These are phyloP conservation scores for Cryptosula pallasiana DNA, from an alignment of 2,888 invertebrate genomes.

Conservation along the genomic window DNA sequence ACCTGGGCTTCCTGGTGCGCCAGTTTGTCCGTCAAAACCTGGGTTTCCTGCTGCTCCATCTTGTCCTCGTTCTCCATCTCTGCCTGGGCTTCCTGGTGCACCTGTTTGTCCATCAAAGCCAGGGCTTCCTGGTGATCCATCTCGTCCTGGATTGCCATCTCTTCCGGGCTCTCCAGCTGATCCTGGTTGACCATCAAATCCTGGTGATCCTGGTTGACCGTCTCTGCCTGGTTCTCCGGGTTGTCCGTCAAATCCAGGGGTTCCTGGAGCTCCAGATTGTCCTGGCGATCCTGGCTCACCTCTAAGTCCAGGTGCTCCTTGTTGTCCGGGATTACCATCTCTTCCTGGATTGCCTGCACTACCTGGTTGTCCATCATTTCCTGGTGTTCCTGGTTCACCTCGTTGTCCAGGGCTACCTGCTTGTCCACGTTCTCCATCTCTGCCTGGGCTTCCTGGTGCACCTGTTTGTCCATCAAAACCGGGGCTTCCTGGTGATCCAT, in stretches of 20 bases:
- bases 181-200: not conserved
- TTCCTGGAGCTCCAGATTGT: slow-evolving; percentile 4
- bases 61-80: slow-evolving; percentile 16
- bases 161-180: not conserved
- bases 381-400: not conserved
- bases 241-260: slow-evolving; percentile 14
- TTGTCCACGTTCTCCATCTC: not conserved
- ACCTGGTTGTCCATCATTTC: not conserved
- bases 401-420: not conserved
- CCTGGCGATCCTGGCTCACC: slow-evolving; percentile 20
- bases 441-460: not conserved
- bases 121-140: not conserved
- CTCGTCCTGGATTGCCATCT: not conserved
- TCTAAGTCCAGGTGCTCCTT: not conserved
- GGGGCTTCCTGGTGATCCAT: not conserved
- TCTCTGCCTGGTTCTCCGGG: slow-evolving; percentile 1
- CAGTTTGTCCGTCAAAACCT: not conserved
- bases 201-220: not conserved
- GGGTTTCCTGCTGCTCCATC: not conserved
- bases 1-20: not conserved
- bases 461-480: not conserved
- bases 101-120: not conserved
- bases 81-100: not conserved
- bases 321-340: not conserved
- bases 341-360: slow-evolving; percentile 19